Evolutionary conservation across 2,888 invertebrate species (phyloP), one percentile per base, ranked within the genome.

Genomic region (Caenorhabditis sp.): DNA sequence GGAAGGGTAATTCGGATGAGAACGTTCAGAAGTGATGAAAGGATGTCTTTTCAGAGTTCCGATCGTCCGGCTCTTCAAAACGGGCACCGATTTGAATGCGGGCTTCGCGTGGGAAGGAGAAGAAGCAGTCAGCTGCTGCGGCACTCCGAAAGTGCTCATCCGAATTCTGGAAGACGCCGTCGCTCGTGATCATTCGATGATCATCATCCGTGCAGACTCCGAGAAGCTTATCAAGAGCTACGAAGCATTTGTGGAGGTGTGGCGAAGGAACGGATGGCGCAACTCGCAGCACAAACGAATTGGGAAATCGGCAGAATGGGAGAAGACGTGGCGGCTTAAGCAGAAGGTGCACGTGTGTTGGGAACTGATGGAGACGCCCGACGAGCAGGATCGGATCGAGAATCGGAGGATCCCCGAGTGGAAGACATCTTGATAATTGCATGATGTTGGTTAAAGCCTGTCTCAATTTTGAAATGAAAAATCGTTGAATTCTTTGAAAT

Each of bases 211-310:
- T 2, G 70, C 78, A 2, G 75, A 81, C 61, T 81, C 81, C 5
- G 39, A 41, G 24, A 70, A 52, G 41, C 27, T 79, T 2, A 72
- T 79, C 26, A 65, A 68, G 41, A 59, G 39, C 6, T 53, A 59
- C n/a, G 79, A 75, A 48, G 73, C 75, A 1, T 55, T 53, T 62
- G 24, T 81, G 46, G 77, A 79, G 37, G 74, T 66, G n/a, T 81
- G 81, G 81, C 55, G 68, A 22, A 39, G 78, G 52, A 78, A 62
- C 48, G 77, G 75, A 7, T 81, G 81, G 81, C 50, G 81, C n/a
- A 81, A 77, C 39, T 65, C 72, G 7, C 52, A 35, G 32, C 62
- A 75, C 39, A 75, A 77, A 48, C 50, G 26, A 13, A 63, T 79
- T 17, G 50, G 22, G 5, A 53, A 68, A 32, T 37, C 27, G n/a